Evolutionary conservation across 2,113 vertebrate species (phyloP).

Genomic region (Girardinichthys multiradiatus): DNA sequence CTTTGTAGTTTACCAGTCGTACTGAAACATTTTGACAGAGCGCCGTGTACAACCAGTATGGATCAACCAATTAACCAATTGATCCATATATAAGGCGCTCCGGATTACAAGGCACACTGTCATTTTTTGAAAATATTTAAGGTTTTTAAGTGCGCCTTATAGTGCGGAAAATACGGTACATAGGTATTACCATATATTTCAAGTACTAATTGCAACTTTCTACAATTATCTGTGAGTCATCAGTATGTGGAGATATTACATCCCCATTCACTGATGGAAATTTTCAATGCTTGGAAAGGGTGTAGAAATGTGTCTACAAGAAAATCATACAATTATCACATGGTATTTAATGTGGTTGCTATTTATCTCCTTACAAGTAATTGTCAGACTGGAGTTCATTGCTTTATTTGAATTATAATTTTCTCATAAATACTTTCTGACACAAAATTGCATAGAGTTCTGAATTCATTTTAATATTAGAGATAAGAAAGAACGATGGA

Average conservation of each 20-base stretch:
- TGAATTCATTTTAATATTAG: slow-evolving; percentile 22
- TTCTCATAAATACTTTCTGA: background rate
- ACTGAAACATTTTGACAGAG: too few species aligned
- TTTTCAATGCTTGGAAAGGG: too few species aligned
- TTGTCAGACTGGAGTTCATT: background rate
- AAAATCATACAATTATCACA: background rate
- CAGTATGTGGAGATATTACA: background rate
- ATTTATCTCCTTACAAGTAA: background rate
- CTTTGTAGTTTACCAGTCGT: too few species aligned
- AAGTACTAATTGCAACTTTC: background rate
- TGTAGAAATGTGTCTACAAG: too few species aligned
- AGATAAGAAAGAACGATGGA: slow-evolving; percentile 7
- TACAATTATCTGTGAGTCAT: background rate
- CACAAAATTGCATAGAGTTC: background rate
- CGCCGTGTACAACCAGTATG: too few species aligned
- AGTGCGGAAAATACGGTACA: too few species aligned
- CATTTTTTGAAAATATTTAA: too few species aligned
- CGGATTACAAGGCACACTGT: too few species aligned
- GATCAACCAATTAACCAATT: too few species aligned
- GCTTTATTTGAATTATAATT: background rate
- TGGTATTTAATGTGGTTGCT: background rate
- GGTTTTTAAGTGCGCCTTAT: too few species aligned
- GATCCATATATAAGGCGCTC: too few species aligned
- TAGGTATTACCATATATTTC: background rate
- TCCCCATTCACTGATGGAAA: background rate